phyloP scores from a whole-genome alignment of 2,113 vertebrate species.

The Brachirus orientalis region DNA sequence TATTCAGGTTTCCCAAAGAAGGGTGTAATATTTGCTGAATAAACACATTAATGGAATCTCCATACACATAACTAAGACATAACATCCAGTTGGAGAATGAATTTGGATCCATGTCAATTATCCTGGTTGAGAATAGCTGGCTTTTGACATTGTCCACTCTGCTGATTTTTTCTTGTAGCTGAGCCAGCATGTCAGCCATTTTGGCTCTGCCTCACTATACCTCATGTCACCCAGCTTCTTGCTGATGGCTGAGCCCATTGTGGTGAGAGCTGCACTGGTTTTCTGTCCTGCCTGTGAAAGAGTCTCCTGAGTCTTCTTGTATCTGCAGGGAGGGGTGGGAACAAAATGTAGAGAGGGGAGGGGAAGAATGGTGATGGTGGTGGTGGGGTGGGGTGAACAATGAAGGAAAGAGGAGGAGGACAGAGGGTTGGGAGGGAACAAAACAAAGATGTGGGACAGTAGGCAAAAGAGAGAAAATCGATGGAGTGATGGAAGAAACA shows the following conservation, averaged over 20 bases:
- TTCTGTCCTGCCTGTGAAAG: conserved; percentile 95
- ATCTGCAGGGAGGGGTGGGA: conserved; percentile 75
- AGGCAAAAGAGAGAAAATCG: not conserved
- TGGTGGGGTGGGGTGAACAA: conserved; percentile 12
- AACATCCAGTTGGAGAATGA: not conserved
- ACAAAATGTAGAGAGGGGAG: not conserved
- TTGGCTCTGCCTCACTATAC: conserved; percentile 68
- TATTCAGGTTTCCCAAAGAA: too few species aligned
- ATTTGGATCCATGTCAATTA: not conserved
- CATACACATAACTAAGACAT: too few species aligned
- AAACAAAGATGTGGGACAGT: conserved; percentile 4
- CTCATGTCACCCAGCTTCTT: conserved; percentile 95
- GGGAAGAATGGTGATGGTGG: too few species aligned
- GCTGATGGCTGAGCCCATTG: conserved; percentile 90
- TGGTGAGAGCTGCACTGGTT: conserved; percentile 92
- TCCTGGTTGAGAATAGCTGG: not conserved
- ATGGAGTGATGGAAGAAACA: not conserved
- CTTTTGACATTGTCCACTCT: not conserved
- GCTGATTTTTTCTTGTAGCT: conserved; percentile 9
- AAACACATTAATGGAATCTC: too few species aligned
- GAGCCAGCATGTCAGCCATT: not conserved
- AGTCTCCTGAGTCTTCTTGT: conserved; percentile 98
- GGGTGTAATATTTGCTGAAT: too few species aligned
- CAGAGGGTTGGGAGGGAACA: not conserved
- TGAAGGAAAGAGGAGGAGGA: not conserved